phyloP scores from a whole-genome alignment of 2,113 vertebrate genomes.

The Tricholaema leucomelas region DNA sequence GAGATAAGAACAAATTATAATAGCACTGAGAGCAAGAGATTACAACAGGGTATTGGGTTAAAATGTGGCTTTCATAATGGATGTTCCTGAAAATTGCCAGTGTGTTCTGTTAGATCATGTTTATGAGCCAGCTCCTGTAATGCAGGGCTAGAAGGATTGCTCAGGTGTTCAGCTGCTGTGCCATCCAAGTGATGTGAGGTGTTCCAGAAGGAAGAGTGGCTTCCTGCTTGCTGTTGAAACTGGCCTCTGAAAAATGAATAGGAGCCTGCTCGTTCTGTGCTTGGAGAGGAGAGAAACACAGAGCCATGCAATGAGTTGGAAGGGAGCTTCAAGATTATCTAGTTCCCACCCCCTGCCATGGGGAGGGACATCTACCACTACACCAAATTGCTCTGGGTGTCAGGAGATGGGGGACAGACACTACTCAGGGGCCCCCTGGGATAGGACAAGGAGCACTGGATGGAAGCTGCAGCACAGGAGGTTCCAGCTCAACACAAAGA shows the following conservation, averaged over 20 bases:
- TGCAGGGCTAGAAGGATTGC: background rate
- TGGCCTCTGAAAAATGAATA: background rate
- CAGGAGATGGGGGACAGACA: no score
- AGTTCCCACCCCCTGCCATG: no score
- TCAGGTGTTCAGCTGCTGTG: background rate
- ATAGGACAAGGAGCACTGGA: no score
- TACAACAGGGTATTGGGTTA: conserved; percentile 40
- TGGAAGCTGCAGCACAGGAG: no score
- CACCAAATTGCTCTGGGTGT: no score
- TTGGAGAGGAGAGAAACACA: background rate
- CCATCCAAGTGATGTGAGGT: background rate
- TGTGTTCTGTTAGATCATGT: background rate
- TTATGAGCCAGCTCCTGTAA: conserved; percentile 37
- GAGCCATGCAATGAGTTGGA: no score
- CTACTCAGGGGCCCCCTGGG: no score
- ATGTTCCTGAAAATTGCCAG: conserved; percentile 48
- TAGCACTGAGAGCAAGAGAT: conserved; percentile 25
- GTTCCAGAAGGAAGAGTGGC: background rate
- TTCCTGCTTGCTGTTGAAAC: background rate
- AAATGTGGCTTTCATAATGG: conserved; percentile 20
- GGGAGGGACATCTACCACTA: no score
- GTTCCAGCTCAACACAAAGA: no score
- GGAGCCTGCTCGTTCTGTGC: background rate
- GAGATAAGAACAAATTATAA: conserved; percentile 51
- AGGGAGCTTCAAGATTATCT: no score